Evolutionary conservation across 2,888 invertebrate genomes (phyloP), one percentile per base, ranked within the genome.

Genomic region (Dendrolimus houi): DNA sequence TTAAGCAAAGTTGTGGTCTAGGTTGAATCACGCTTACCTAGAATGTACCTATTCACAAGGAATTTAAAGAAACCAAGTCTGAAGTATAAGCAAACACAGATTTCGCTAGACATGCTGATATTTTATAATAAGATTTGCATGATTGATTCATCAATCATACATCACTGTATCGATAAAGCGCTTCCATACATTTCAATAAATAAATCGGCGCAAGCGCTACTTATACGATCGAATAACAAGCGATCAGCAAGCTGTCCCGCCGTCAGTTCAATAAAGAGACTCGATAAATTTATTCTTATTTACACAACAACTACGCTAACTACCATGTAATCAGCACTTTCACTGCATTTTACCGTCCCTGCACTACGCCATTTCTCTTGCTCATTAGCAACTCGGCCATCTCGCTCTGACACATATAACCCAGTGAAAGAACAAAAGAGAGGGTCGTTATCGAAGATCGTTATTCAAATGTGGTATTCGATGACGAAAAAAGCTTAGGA

Each of bases 311-410:
- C 47, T 47, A 12, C 7, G 12, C 9, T 12, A 12, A 47, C 47
- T 47, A 47, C 47, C 47, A 12, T 47, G 47, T 47, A 47, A 47
- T 47, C 47, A 47, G 47, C 62, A 76, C 83, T 83, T 83, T 83
- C 83, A 77, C 81, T 69, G 59, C 69, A 74, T 73, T 75, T 73
- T 75, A 68, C 72, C 68, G 69, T 64, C 64, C 71, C 67, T 68
- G 69, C 62, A 70, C 75, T 75, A 72, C 71, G 75, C 73, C 74
- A 74, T 81, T 78, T 79, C 78, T 74, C 71, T 72, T 65, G 71
- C 75, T 84, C 82, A 85, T 86, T 84, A 83, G 78, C 74, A 70
- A 78, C 66, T 72, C 68, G 62, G 57, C 65, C 66, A 65, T 72
- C 79, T 71, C 72, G 64, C 70, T 83, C 74, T 70, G 54, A 59